phyloP scores from a whole-genome alignment of 2,797 vertebrate genomes.

The Enteromius treurensis region DNA sequence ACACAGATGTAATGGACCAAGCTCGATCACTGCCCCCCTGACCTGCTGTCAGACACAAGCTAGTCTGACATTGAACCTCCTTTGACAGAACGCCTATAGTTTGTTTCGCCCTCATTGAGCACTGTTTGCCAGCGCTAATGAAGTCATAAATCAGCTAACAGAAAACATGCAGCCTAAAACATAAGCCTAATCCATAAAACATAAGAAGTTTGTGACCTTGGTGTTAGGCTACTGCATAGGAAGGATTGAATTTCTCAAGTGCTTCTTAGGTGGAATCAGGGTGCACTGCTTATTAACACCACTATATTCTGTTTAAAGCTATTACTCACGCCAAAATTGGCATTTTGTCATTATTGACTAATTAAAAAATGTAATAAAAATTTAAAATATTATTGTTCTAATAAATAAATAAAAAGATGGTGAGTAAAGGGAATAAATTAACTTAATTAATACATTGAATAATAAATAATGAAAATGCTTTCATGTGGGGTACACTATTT shows the following conservation, averaged over 20 bases:
- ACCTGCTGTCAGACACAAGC: slow-evolving; percentile 28
- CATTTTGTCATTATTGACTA: not conserved
- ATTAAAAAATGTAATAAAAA: not conserved
- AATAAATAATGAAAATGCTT: not conserved
- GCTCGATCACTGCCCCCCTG: slow-evolving; percentile 18
- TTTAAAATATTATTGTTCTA: too few species aligned
- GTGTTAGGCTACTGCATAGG: not conserved
- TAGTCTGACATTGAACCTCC: not conserved
- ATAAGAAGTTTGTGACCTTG: not conserved
- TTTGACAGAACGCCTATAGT: slow-evolving; percentile 20
- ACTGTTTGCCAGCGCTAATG: slow-evolving; percentile 19
- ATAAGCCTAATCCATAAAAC: not conserved
- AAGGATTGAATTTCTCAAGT: not conserved
- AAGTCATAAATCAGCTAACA: slow-evolving; percentile 9
- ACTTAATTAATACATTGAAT: not conserved
- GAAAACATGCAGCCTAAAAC: not conserved
- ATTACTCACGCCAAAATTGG: not conserved
- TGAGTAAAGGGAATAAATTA: not conserved
- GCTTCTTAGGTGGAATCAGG: not conserved
- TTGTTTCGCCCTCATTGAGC: slow-evolving; percentile 32
- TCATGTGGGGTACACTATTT: not conserved
- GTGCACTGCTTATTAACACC: not conserved
- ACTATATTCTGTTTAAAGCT: not conserved
- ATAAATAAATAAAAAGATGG: not conserved
- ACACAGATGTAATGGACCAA: slow-evolving; percentile 2